A percentile compares a stretch with the other conserved stretches of the same genome.
These are phyloP conservation scores for Pleuronectes platessa DNA, from an alignment of 2,113 vertebrate species.

Conservation along the genomic window DNA sequence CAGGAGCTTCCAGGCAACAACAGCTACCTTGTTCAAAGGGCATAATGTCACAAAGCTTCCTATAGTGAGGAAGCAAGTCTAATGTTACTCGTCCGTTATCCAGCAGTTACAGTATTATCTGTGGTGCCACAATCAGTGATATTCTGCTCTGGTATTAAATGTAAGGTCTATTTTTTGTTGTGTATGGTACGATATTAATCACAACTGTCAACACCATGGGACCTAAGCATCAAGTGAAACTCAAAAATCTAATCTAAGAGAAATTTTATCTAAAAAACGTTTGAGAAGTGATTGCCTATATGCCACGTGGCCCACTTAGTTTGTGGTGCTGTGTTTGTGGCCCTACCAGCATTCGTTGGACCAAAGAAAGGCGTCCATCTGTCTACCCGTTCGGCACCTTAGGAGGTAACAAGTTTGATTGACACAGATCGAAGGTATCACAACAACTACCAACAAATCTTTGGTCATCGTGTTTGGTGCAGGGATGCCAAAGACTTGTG, in stretches of 20 bases:
- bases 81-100: background rate
- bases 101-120: background rate
- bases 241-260: too few species aligned
- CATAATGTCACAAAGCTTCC: constrained; percentile 4
- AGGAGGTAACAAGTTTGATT: too few species aligned
- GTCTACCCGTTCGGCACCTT: too few species aligned
- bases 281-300: background rate
- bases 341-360: background rate
- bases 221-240: constrained; percentile 7
- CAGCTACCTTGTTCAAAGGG: constrained; percentile 9
- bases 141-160: constrained; percentile 5
- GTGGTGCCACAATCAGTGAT: background rate
- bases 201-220: background rate
- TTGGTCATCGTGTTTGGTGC: too few species aligned
- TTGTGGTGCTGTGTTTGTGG: background rate
- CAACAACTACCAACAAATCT: too few species aligned
- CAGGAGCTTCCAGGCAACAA: constrained; percentile 7
- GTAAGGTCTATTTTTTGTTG: constrained; percentile 6
- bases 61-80: background rate
- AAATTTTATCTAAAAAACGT: too few species aligned
- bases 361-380: too few species aligned
- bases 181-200: constrained; percentile 11
- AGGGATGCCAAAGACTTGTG: too few species aligned
- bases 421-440: too few species aligned
- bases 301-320: background rate